These are phyloP conservation scores for Drosophila pseudoobscura DNA, from an alignment of 1,140 invertebrate genomes.

Conservation along the genomic window DNA sequence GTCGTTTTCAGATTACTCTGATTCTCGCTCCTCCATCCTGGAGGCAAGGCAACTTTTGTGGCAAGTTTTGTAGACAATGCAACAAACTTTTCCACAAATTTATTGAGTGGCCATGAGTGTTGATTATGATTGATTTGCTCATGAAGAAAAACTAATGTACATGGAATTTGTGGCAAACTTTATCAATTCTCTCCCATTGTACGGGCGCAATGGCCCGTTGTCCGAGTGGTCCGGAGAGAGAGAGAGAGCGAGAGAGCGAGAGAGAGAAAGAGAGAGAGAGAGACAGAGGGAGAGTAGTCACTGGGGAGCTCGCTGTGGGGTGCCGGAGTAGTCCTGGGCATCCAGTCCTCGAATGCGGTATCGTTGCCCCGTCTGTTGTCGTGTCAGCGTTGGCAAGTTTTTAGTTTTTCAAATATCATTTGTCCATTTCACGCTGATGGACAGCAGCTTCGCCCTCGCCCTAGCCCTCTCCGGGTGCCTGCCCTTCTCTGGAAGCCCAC, in stretches of 20 bases:
- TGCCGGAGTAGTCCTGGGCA: conserved; percentile 1
- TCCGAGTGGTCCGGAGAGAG: not conserved
- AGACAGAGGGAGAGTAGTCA: not conserved
- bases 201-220: conserved; percentile 9
- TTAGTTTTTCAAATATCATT: conserved; percentile 78
- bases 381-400: conserved; percentile 64
- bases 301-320: conserved; percentile 35
- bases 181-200: conserved; percentile 54
- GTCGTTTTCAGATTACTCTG: conserved; percentile 5
- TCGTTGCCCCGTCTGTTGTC: conserved; percentile 46
- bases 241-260: not conserved
- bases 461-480: conserved; percentile 21
- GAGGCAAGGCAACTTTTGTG: conserved; percentile 8
- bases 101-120: conserved; percentile 26
- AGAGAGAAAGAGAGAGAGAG: too few species aligned
- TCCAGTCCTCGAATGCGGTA: conserved; percentile 28
- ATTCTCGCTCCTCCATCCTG: too few species aligned
- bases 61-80: conserved; percentile 47
- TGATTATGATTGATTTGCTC: conserved; percentile 69
- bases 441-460: conserved; percentile 34
- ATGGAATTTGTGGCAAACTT: conserved; percentile 63
- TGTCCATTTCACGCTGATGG: conserved; percentile 75
- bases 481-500: conserved; percentile 6
- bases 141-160: conserved; percentile 44
- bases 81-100: conserved; percentile 44